Base-by-base conservation (phyloP, 2,113 vertebrate genomes). In the Echinops telfairi region DNA sequence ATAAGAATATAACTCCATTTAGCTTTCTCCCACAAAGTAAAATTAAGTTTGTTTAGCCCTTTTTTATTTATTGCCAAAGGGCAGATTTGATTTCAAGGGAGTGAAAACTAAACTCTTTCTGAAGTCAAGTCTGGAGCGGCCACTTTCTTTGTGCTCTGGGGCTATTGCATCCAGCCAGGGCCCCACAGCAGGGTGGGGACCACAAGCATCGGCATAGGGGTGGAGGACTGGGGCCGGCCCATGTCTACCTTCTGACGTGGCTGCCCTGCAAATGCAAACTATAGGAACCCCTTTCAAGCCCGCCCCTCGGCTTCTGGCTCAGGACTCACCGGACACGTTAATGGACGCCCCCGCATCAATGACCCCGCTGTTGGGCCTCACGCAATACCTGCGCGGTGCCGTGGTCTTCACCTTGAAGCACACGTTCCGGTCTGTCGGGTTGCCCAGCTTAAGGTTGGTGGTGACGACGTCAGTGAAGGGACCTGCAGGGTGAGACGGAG, bases 361-460 rank as follows among this genome's bases (percentile, higher is more conserved):
- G 98, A 99, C 98, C 94, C 99, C 99, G 73, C 99, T 99, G 98
- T 99, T 99, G 95, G 99, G 99, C 96, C 99, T 98, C 96, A 99
- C 99, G 71, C 99, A 99, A 98, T 99, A 99, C 95, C 99, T 99
- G 80, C 99, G 99, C 0, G 99, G 99, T 6, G 99, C 99, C 3
- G 99, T 99, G 73, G 99, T 99, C 99, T 99, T 99, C 95, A 99
- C 99, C 98, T 99, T 99, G 97, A 99, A 99, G 96, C 99, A 99
- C 94, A 99, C 98, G 88, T 99, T 99, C 97, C 98, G 98, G 95
- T 99, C 99, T 98, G 99, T 99, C 5, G 99, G 99, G 97, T 99
- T 99, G 97, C 98, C 98, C 33, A 99, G 99, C 98, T 99, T 99
- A 95, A 99, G 98, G 97, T 99, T 99, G 96, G 99, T 99, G 90